phyloP scores from a whole-genome alignment of 1,140 invertebrate species.

The Caenorhabditis remanei region DNA sequence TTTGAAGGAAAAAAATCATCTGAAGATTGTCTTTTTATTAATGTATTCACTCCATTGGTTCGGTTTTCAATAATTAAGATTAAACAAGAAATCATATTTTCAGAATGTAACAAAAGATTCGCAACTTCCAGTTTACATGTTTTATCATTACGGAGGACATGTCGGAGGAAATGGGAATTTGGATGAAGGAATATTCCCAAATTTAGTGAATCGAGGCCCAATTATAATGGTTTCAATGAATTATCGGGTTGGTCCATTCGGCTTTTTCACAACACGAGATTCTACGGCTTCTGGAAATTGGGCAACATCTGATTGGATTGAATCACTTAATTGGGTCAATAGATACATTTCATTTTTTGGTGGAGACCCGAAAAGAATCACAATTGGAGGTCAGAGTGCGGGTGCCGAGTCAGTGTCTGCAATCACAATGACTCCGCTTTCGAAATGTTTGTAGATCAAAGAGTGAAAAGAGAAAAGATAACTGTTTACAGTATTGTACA shows the following conservation, averaged over 20 bases:
- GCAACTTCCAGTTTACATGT: conserved; percentile 18
- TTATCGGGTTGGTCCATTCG: conserved; percentile 18
- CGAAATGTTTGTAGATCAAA: background rate
- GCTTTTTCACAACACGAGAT: background rate
- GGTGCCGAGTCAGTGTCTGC: background rate
- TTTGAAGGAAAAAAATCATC: background rate
- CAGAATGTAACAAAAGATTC: conserved; percentile 12
- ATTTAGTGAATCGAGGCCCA: conserved; percentile 22
- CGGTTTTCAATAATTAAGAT: background rate
- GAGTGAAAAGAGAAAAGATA: too few relatives aligned
- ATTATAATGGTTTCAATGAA: conserved; percentile 18
- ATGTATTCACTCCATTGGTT: conserved; percentile 13
- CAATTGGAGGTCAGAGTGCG: background rate
- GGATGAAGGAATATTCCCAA: background rate
- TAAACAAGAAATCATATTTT: background rate
- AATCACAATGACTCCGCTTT: background rate
- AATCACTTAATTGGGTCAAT: conserved; percentile 20
- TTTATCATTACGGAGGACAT: background rate
- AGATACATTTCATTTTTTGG: conserved; percentile 39
- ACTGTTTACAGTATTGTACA: too few relatives aligned
- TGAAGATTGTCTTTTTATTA: conserved; percentile 13
- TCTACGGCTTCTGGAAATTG: background rate
- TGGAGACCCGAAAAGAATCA: conserved; percentile 23
- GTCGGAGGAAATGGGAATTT: conserved; percentile 2
- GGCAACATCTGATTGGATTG: conserved; percentile 15